Conservation (phyloP, 2,888 invertebrate genomes). For the Pterostichus niger region DNA sequence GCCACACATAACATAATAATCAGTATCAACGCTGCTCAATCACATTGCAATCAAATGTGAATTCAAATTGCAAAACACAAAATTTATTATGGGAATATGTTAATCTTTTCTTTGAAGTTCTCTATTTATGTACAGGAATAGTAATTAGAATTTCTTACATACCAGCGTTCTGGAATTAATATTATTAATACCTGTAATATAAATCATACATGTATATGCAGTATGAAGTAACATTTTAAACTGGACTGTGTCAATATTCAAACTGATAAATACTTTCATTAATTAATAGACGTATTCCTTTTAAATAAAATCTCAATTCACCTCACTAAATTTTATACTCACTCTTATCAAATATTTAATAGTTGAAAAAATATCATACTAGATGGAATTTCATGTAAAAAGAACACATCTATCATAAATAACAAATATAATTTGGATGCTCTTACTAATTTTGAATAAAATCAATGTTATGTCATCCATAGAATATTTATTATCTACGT, state of each 20-base stretch:
- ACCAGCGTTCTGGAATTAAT: slow-evolving; percentile 46
- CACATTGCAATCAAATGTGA: too few species aligned
- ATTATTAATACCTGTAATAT: slow-evolving; percentile 39
- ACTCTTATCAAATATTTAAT: too few species aligned
- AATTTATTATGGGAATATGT: slow-evolving; percentile 7
- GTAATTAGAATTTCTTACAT: slow-evolving; percentile 45
- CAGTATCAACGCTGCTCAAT: neutral
- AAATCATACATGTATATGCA: slow-evolving; percentile 42
- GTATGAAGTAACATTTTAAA: neutral
- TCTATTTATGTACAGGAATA: slow-evolving; percentile 30
- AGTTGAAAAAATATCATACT: too few species aligned
- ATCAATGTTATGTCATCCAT: slow-evolving; percentile 16
- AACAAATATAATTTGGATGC: slow-evolving; percentile 24
- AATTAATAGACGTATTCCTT: neutral
- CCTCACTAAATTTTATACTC: too few species aligned
- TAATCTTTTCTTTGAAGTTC: slow-evolving; percentile 32
- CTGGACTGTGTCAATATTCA: slow-evolving; percentile 12
- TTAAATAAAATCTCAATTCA: too few species aligned
- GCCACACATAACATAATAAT: slow-evolving; percentile 25
- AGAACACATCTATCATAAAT: neutral
- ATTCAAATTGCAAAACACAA: slow-evolving; percentile 2
- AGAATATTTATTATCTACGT: slow-evolving; percentile 6
- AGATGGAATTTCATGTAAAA: too few species aligned
- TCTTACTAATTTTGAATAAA: neutral
- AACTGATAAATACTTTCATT: slow-evolving; percentile 9